Evolutionary conservation across 2,797 vertebrate genomes (phyloP).

Genomic region (Micrastur ruficollis): DNA sequence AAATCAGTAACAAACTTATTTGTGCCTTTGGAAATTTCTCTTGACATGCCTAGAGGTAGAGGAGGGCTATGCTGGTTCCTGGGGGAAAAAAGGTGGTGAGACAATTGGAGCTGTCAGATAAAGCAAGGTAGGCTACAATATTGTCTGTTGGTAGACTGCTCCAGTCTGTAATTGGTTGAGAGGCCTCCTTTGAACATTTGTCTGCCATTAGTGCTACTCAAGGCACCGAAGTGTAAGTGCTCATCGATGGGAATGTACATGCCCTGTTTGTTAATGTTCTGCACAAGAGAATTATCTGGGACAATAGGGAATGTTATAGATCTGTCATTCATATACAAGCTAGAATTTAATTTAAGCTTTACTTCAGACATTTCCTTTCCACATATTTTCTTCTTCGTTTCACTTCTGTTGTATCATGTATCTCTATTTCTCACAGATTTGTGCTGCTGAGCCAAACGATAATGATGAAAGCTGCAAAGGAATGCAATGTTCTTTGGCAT

Average conservation of each 20-base stretch:
- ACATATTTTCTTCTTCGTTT: constrained; percentile 56
- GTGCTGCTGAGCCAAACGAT: constrained; percentile 28
- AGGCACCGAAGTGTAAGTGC: constrained; percentile 44
- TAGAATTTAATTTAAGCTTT: constrained; percentile 49
- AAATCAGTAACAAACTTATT: constrained; percentile 15
- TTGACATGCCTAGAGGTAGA: neutral
- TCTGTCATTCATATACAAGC: constrained; percentile 18
- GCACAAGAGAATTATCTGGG: constrained; percentile 18
- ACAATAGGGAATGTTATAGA: constrained; percentile 31
- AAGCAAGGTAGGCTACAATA: neutral
- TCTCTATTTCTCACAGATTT: neutral
- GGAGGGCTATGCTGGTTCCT: neutral
- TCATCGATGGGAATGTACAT: constrained; percentile 12
- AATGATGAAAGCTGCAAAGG: constrained; percentile 42
- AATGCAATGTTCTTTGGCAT: neutral
- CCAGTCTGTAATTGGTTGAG: neutral
- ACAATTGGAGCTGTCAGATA: neutral
- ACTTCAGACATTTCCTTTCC: constrained; percentile 41
- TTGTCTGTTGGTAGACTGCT: neutral
- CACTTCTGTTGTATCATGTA: constrained; percentile 28
- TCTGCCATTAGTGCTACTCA: constrained; percentile 28
- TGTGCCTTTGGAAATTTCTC: constrained; percentile 3
- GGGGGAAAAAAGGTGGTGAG: neutral
- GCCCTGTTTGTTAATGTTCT: constrained; percentile 48
- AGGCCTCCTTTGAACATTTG: constrained; percentile 39